Evolutionary conservation across 2,888 invertebrate genomes (phyloP).

Genomic region (Octonoba sinensis): DNA sequence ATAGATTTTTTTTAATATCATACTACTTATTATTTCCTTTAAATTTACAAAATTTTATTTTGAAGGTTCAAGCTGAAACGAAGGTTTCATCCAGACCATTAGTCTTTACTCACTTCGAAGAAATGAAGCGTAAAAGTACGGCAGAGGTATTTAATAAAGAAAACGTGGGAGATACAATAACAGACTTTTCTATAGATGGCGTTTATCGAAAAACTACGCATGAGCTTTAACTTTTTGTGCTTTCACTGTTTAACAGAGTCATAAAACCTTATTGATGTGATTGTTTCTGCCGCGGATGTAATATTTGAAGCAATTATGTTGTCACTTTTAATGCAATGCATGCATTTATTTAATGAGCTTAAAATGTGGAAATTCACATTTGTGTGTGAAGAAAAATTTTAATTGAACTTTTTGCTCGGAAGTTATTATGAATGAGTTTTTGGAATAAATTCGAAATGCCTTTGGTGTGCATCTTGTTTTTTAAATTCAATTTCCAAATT

Average conservation of each 20-base stretch:
- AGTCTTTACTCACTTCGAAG: constrained; percentile 1
- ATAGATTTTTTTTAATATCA: background rate
- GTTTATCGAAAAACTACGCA: constrained; percentile 30
- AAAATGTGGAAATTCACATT: too few relatives aligned
- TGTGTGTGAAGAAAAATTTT: too few relatives aligned
- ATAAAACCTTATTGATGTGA: background rate
- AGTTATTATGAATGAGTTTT: too few relatives aligned
- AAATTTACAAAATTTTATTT: background rate
- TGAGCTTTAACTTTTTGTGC: constrained; percentile 1
- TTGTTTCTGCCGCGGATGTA: background rate
- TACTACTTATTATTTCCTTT: background rate
- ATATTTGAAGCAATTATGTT: too few relatives aligned
- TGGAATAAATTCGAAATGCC: too few relatives aligned
- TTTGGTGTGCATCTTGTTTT: too few relatives aligned
- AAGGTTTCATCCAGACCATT: constrained; percentile 26
- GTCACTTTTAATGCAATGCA: too few relatives aligned
- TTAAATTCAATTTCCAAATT: too few relatives aligned
- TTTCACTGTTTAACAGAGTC: background rate
- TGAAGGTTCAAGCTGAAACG: constrained; percentile 36
- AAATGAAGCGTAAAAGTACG: constrained; percentile 13
- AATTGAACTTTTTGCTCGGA: too few relatives aligned
- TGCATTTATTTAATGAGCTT: too few relatives aligned
- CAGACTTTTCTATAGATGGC: constrained; percentile 28
- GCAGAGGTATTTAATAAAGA: constrained; percentile 40
- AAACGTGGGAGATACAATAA: constrained; percentile 10